phyloP scores from a whole-genome alignment of 1,140 invertebrate species.

The Caenorhabditis remanei region DNA sequence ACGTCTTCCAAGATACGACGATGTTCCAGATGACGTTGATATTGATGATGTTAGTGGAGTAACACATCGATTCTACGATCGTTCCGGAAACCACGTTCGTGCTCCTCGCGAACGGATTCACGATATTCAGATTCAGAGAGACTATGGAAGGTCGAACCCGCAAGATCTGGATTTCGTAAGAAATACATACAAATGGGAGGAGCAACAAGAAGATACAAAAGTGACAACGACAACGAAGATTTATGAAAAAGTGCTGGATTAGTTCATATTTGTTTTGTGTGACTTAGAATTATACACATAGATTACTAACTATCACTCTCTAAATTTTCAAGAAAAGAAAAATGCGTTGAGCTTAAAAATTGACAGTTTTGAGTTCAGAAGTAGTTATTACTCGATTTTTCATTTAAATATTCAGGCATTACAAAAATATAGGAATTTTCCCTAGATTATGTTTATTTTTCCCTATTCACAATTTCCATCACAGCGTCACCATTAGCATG shows the following conservation, averaged over 20 bases:
- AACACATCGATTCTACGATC: conserved; percentile 65
- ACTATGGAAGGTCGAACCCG: conserved; percentile 61
- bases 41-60: conserved; percentile 63
- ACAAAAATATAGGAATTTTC: neutral
- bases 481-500: neutral
- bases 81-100: conserved; percentile 66
- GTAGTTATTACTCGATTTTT: neutral
- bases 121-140: conserved; percentile 61
- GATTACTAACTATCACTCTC: conserved; percentile 25
- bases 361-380: too few species aligned
- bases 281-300: conserved; percentile 18
- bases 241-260: conserved; percentile 44
- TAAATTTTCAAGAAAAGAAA: neutral
- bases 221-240: conserved; percentile 45
- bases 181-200: conserved; percentile 84
- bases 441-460: neutral
- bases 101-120: conserved; percentile 66
- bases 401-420: neutral
- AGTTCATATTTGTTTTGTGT: conserved; percentile 35
- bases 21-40: conserved; percentile 28
- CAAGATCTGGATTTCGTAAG: conserved; percentile 78
- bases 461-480: neutral
- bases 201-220: conserved; percentile 44
- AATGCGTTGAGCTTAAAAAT: too few species aligned
- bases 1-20: conserved; percentile 38